These are phyloP conservation scores for Mythimna lalbum DNA, from an alignment of 2,888 invertebrate genomes.

Conservation along the genomic window DNA sequence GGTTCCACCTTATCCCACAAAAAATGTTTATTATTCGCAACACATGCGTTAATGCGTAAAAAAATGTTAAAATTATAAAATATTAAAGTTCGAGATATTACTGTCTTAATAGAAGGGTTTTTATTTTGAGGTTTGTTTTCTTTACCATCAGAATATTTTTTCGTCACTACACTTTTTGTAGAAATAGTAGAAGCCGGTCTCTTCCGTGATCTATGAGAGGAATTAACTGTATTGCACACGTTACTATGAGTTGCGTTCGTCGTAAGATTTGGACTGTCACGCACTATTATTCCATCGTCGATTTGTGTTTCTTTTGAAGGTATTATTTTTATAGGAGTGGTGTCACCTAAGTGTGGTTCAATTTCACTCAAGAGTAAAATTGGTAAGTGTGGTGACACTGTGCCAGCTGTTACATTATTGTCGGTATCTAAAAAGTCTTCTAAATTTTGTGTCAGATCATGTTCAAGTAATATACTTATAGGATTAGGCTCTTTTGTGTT, in stretches of 20 bases:
- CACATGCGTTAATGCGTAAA: too few species aligned
- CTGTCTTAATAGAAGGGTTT: constrained; percentile 7
- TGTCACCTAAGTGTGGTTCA: too few species aligned
- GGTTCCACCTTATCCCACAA: too few species aligned
- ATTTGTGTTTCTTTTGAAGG: background rate
- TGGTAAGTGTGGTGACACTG: too few species aligned
- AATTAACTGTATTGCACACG: background rate
- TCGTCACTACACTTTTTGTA: background rate
- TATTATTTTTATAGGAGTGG: background rate
- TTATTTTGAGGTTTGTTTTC: constrained; percentile 6
- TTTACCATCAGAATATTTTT: background rate
- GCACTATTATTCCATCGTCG: background rate
- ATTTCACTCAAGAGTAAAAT: too few species aligned
- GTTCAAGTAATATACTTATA: too few species aligned
- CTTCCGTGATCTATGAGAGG: background rate
- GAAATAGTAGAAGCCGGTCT: background rate
- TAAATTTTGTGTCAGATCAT: too few species aligned
- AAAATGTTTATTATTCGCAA: too few species aligned
- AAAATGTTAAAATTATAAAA: too few species aligned
- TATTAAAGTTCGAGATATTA: constrained; percentile 15
- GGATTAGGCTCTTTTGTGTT: too few species aligned
- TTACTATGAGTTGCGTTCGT: background rate
- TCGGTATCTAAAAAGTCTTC: too few species aligned
- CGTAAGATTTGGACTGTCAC: background rate
- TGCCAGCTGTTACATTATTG: too few species aligned